These are phyloP conservation scores for Aurelia sp. DNA, from an alignment of 30 jellyfish, hydroid and myxozoan species.

Conservation along the genomic window DNA sequence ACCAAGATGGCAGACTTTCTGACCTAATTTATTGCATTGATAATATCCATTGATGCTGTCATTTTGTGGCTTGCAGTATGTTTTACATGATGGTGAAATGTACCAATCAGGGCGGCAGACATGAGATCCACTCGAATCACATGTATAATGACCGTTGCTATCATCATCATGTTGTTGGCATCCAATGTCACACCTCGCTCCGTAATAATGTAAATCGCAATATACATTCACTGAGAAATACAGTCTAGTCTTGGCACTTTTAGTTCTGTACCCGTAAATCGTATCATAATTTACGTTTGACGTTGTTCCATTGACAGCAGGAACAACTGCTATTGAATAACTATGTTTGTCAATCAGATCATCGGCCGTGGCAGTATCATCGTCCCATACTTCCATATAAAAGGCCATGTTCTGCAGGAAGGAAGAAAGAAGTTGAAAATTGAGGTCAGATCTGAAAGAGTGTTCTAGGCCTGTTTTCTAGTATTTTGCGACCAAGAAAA, in stretches of 20 bases:
- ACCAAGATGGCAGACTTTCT: constrained; percentile 26
- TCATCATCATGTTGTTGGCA: constrained; percentile 54
- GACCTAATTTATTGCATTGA: constrained; percentile 35
- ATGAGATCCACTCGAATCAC: constrained; percentile 35
- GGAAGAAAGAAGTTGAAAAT: not conserved
- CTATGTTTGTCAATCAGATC: constrained; percentile 27
- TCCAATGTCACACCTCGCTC: constrained; percentile 47
- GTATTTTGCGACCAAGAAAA: too few relatives aligned
- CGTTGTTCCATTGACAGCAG: constrained; percentile 39
- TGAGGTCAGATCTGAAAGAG: too few relatives aligned
- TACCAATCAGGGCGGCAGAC: constrained; percentile 42
- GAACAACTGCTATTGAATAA: not conserved
- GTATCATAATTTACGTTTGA: not conserved
- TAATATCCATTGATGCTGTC: constrained; percentile 48
- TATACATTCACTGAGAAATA: constrained; percentile 12
- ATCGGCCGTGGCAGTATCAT: not conserved
- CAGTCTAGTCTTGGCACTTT: constrained; percentile 15
- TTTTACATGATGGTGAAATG: constrained; percentile 31
- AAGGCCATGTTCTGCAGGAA: constrained; percentile 1
- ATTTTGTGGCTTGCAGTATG: constrained; percentile 29
- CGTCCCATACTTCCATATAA: constrained; percentile 53
- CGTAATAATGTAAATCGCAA: constrained; percentile 55
- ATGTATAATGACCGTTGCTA: constrained; percentile 39
- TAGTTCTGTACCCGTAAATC: constrained; percentile 21
- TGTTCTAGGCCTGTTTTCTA: too few relatives aligned